Evolutionary conservation across 2,797 vertebrate species (phyloP), one percentile per base, ranked within the genome.

Genomic region (Vireo griseus): DNA sequence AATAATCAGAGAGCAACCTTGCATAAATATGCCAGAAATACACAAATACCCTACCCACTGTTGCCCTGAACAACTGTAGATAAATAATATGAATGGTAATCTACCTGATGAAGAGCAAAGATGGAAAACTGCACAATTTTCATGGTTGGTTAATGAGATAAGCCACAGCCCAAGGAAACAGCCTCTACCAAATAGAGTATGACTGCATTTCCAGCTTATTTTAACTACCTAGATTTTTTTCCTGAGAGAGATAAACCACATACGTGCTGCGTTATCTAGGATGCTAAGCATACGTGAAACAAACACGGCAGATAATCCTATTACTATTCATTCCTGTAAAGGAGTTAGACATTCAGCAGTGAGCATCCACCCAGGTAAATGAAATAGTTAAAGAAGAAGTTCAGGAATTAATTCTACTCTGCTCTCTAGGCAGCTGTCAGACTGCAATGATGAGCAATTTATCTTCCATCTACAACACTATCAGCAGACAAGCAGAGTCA

Each of bases 371-470:
- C 3, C 62, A 65, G 68, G 85, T 68, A 88, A 76, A 87, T 12
- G 33, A 93, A 96, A 95, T 11, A 83, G 92, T 91, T 97, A 95
- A 94, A 35, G 44, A 65, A 92, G 39, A 85, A 82, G 50, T 93
- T 87, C n/a, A 71, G 72, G 54, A 87, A 95, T 92, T 80, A 88
- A 91, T 92, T 69, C 65, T 28, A 13, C 25, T 55, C 78, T 40
- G 24, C 69, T 92, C 79, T 84, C 82, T 40, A 94, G 45, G 71
- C 89, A 96, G 79, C 90, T 94, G 92, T 89, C 94, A 94, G 80
- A 83, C 71, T 74, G 87, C 58, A 83, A 89, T 86, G 83, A 95
- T 78, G 86, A 95, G 80, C 82, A 77, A 94, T 93, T 96, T 94
- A 93, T 95, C 92, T 94, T 90, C 78, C 65, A 51, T 77, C 75